These are phyloP conservation scores for Neosilurus mollespiculum DNA, from an alignment of 2,797 vertebrate genomes.

Conservation along the genomic window DNA sequence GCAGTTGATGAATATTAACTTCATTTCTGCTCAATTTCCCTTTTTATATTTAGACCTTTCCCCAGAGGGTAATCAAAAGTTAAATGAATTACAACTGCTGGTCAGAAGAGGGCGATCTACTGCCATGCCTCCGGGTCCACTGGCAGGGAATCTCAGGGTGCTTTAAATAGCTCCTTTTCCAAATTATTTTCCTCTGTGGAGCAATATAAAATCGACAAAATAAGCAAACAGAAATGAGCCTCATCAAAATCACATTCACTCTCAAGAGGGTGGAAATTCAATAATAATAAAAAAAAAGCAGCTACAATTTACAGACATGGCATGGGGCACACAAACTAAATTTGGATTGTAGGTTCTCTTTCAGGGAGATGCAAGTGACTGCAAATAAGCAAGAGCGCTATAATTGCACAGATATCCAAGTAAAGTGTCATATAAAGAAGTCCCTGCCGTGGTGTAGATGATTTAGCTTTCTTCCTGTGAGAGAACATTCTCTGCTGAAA, in stretches of 20 bases:
- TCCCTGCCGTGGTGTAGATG: conserved; percentile 18
- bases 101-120: conserved; percentile 58
- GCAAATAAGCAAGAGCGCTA: conserved; percentile 15
- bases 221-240: conserved; percentile 21
- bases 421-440: conserved; percentile 27
- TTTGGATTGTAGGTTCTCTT: background rate
- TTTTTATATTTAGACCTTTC: conserved; percentile 37
- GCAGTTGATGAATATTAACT: conserved; percentile 38
- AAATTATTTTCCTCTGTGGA: conserved; percentile 31
- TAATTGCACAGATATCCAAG: conserved; percentile 18
- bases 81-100: conserved; percentile 19
- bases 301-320: conserved; percentile 24
- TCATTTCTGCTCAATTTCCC: conserved; percentile 29
- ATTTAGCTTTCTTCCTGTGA: conserved; percentile 29
- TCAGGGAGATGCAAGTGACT: background rate
- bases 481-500: conserved; percentile 38
- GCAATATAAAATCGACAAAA: conserved; percentile 32
- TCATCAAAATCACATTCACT: conserved; percentile 25
- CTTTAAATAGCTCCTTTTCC: conserved; percentile 26
- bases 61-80: conserved; percentile 13
- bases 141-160: background rate
- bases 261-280: conserved; percentile 21
- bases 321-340: conserved; percentile 10
- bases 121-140: conserved; percentile 33
- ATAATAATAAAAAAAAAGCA: conserved; percentile 10